Base-by-base conservation (phyloP, 2,113 vertebrate species). In the Anhinga anhinga region DNA sequence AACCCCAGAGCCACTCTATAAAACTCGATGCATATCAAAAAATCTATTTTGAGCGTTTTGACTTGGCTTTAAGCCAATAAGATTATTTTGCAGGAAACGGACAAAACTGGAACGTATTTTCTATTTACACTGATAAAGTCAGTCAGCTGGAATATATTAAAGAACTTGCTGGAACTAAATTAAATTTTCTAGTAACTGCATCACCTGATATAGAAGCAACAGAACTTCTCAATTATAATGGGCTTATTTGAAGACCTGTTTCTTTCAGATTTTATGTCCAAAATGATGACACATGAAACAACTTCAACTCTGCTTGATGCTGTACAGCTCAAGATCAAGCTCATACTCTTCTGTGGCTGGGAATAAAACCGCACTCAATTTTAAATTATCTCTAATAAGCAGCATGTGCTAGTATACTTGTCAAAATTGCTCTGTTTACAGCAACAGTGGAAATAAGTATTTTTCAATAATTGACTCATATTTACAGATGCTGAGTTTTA, bases 161-260 rank as follows among this genome's bases (percentile, higher is more conserved):
- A 89, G 58, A 97, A 98, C 86, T 93, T 91, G 88, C 83, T 95
- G n/a, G 50, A 96, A 71, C 45, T 87, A 97, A 95, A 98, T 97
- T 97, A 95, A 95, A 97, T 97, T 97, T 98, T 96, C 88, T 92
- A 93, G 89, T 93, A 97, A 96, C 62, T 95, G 73, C 86, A 96
- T 94, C 94, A 97, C 94, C 90, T 96, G 88, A 93, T 55, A 97
- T 34, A 72, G 95, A 96, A 88, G 63, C 29, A 87, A 67, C 25
- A 86, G 61, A 95, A 90, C 59, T 97, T 90, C 74, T 93, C 90
- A 50, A 61, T 92, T 82, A 72, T 19, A 72, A 78, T 5, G 44
- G 58, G 29, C 52, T 92, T 63, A 92, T 82, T 36, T 78, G 91
- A 92, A 95, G 45, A 89, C 29, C 23, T 70, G 27, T 45, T 92